Percentiles rank a stretch among this genome's conserved stretches.
These are phyloP conservation scores for Gortyna flavago DNA, from an alignment of 2,888 invertebrate species.

Conservation along the genomic window DNA sequence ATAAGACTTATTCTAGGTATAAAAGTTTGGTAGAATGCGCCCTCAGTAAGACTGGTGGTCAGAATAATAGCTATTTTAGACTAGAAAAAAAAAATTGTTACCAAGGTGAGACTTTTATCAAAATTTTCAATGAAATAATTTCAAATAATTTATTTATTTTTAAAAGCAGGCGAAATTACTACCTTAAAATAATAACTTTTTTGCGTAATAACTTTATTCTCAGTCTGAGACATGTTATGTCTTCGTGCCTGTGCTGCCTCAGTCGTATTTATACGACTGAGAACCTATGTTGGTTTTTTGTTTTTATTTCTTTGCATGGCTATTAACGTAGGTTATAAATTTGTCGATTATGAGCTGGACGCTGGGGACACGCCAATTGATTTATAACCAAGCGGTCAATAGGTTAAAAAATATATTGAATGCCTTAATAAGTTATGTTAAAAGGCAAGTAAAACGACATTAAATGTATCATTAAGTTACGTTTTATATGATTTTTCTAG, in stretches of 20 bases:
- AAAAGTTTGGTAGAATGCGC: no score
- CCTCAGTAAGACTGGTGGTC: not conserved
- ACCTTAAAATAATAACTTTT: not conserved
- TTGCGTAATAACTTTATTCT: not conserved
- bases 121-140: not conserved
- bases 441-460: not conserved
- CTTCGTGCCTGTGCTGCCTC: not conserved
- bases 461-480: not conserved
- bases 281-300: no score
- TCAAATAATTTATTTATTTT: not conserved
- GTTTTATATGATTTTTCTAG: not conserved
- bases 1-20: no score
- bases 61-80: not conserved
- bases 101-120: not conserved
- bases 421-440: not conserved
- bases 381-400: no score
- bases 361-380: no score
- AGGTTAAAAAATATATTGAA: not conserved
- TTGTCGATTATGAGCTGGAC: no score
- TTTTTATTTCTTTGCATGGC: no score
- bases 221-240: not conserved
- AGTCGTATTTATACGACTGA: no score
- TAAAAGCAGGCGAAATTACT: not conserved
- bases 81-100: not conserved
- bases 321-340: no score